Percentiles rank a stretch among this genome's conserved stretches.
phyloP scores from a whole-genome alignment of 2,888 invertebrate genomes.

The Zele albiditarsus region DNA sequence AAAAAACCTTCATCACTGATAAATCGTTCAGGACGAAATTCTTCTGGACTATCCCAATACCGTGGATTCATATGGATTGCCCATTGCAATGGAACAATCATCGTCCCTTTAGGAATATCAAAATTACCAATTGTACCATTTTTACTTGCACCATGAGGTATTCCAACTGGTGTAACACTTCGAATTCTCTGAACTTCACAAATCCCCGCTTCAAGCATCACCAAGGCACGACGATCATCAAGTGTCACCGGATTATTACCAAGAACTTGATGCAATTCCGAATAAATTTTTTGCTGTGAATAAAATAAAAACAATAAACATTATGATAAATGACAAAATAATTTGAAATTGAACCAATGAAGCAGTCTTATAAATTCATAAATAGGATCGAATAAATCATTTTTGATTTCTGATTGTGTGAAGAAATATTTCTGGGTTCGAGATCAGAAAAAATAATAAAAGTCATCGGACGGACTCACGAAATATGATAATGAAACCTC shows the following conservation, averaged over 20 bases:
- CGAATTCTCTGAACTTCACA: slow-evolving; percentile 86
- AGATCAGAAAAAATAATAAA: slow-evolving; percentile 18
- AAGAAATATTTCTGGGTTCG: not conserved
- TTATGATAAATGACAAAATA: not conserved
- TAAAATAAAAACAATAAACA: slow-evolving; percentile 23
- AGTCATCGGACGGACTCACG: not conserved
- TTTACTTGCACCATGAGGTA: slow-evolving; percentile 85
- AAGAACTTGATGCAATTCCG: slow-evolving; percentile 74
- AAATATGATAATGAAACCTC: slow-evolving; percentile 2
- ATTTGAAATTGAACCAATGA: not conserved
- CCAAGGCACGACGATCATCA: slow-evolving; percentile 75
- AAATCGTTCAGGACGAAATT: slow-evolving; percentile 82
- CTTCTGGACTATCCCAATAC: slow-evolving; percentile 80
- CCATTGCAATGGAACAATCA: slow-evolving; percentile 88
- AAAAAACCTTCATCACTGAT: slow-evolving; percentile 78
- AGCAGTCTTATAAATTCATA: not conserved
- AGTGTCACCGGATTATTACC: slow-evolving; percentile 71
- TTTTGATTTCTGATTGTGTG: too few species aligned
- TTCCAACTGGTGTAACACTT: slow-evolving; percentile 87
- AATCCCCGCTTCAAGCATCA: slow-evolving; percentile 82
- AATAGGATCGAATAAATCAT: not conserved
- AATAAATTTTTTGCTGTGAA: slow-evolving; percentile 76
- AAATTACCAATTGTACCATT: slow-evolving; percentile 78
- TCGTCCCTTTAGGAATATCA: slow-evolving; percentile 80
- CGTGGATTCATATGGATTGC: slow-evolving; percentile 83